Evolutionary conservation across 2,113 vertebrate species (phyloP), one percentile per base, ranked within the genome.

Genomic region (Onychostruthus taczanowskii): DNA sequence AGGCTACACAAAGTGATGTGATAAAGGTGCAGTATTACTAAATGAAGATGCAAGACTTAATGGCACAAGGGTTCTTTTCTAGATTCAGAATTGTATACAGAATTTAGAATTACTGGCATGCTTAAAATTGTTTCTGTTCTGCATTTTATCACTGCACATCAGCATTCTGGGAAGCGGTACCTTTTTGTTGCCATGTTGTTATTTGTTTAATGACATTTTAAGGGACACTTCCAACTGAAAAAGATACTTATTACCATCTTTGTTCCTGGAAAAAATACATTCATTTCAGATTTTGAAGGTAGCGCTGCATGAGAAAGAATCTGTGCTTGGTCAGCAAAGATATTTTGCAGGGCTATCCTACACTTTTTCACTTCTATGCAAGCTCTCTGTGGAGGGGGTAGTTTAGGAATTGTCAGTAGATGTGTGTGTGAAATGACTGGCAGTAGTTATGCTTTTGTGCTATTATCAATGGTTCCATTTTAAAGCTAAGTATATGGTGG

Each of bases 361-460:
- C 17, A 4, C n/a, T 59, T 78, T 50, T 43, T 63, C 0, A 2
- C 27, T 88, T 49, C n/a, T 35, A 0, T 77, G 24, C 0, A 3
- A 21, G 10, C 46, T 56, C 24, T 73, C 7, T 69, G 2, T 72
- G 50, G 56, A 79, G 41, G 9, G 16, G 17, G 2, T 70, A 21
- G 13, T 70, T 81, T 26, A 68, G 77, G 55, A 84, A 28, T 41
- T 79, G 52, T 33, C n/a, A 31, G 56, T 6, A 5, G 18, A 24
- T 90, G 24, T 35, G 31, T n/a, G 3, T 50, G 50, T 62, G 70
- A 30, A 67, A 13, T 43, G 56, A 55, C 16, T 67, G 79, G 28
- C 44, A 28, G 4, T 6, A 37, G 11, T 53, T 74, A 13, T 0
- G 10, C 8, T 14, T 78, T 67, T 84, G 22, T 77, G 46, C 74